phyloP scores from a whole-genome alignment of 2,113 vertebrate species.

The Gadus macrocephalus region DNA sequence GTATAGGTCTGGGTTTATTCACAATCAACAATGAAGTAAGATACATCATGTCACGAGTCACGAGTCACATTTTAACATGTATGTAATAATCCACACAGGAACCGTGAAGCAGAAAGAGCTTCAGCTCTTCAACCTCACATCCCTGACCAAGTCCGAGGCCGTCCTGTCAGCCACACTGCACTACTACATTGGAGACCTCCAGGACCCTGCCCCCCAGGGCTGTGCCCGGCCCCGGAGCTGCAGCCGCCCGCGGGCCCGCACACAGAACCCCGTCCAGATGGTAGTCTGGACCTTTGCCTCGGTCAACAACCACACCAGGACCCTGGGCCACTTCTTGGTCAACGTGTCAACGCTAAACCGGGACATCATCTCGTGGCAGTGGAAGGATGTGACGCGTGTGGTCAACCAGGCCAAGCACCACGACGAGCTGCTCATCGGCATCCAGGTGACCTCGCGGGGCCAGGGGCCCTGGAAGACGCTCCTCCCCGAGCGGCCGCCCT shows the following conservation, averaged over 20 bases:
- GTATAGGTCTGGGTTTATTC: background rate
- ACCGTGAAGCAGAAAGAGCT: slow-evolving; percentile 68
- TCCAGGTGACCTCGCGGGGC: slow-evolving; percentile 72
- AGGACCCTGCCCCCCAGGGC: slow-evolving; percentile 44
- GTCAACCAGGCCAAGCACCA: slow-evolving; percentile 78
- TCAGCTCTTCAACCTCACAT: slow-evolving; percentile 90
- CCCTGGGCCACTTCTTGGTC: slow-evolving; percentile 74
- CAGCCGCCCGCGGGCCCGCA: slow-evolving; percentile 46
- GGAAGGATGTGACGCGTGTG: slow-evolving; percentile 85
- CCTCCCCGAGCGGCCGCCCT: slow-evolving; percentile 74
- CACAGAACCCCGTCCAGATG: slow-evolving; percentile 73
- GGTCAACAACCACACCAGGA: slow-evolving; percentile 64
- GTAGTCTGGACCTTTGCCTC: slow-evolving; percentile 79
- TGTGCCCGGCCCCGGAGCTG: slow-evolving; percentile 62
- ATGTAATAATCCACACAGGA: slow-evolving; percentile 61
- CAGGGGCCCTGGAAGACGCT: slow-evolving; percentile 63
- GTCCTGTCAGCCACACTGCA: slow-evolving; percentile 87
- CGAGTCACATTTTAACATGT: background rate
- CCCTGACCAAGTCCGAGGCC: slow-evolving; percentile 87
- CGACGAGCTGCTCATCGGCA: slow-evolving; percentile 77
- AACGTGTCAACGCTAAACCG: slow-evolving; percentile 68
- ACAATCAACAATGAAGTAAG: background rate
- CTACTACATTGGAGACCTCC: slow-evolving; percentile 80
- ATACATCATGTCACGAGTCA: background rate
- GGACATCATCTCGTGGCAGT: slow-evolving; percentile 82